Percentiles rank a stretch among this genome's conserved stretches.
These are phyloP conservation scores for Blennius ocellaris DNA, from an alignment of 2,113 vertebrate species.

Conservation along the genomic window DNA sequence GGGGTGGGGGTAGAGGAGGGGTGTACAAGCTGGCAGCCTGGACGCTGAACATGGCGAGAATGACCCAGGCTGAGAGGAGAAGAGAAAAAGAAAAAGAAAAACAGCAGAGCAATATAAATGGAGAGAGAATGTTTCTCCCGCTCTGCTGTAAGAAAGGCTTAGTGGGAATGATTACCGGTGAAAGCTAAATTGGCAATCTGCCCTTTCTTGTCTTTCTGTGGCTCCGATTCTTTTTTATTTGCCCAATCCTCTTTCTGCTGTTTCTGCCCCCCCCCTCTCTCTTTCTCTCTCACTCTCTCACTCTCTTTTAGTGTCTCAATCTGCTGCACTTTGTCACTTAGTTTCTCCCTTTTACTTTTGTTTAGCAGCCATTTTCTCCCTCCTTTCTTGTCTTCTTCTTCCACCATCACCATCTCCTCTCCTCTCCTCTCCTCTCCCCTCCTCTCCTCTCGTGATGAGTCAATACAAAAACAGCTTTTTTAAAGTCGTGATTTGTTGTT, in stretches of 20 bases:
- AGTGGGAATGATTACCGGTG: constrained; percentile 70
- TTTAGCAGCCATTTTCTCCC: too few relatives aligned
- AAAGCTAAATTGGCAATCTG: constrained; percentile 80
- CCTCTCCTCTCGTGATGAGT: neutral
- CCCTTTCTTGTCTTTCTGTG: constrained; percentile 57
- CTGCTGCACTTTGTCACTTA: constrained; percentile 3
- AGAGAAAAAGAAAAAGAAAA: neutral
- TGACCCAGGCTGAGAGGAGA: constrained; percentile 27
- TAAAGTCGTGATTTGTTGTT: neutral
- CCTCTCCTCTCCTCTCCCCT: neutral
- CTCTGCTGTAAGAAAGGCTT: constrained; percentile 58
- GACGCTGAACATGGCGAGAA: constrained; percentile 17
- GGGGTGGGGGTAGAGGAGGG: too few relatives aligned
- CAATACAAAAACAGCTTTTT: neutral
- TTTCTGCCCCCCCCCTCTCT: neutral
- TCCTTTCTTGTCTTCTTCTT: neutral
- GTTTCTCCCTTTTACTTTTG: too few relatives aligned
- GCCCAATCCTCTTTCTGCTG: constrained; percentile 26
- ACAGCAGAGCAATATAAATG: constrained; percentile 40
- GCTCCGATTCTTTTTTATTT: constrained; percentile 8
- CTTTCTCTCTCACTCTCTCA: too few relatives aligned
- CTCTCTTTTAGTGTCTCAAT: constrained; percentile 8
- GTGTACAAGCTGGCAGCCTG: too few relatives aligned
- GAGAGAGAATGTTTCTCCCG: constrained; percentile 42
- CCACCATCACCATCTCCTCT: neutral